Conservation (phyloP, 2,888 invertebrate species). For the Leucania comma region DNA sequence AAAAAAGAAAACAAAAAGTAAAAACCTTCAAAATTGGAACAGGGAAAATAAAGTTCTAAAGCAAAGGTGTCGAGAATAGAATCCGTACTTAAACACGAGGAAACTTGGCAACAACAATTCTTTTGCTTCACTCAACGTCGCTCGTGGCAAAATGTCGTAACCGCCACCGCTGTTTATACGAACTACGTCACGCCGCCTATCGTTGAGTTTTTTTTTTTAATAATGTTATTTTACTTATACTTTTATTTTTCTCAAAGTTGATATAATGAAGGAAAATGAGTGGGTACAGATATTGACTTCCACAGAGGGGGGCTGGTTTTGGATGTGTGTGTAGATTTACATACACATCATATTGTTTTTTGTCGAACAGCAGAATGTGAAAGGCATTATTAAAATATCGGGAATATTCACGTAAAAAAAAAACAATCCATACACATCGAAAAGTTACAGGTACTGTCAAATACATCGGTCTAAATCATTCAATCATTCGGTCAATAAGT, state of each 20-base stretch:
- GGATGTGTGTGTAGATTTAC: too few species aligned
- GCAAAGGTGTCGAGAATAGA: conserved; percentile 37
- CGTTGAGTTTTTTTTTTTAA: conserved; percentile 24
- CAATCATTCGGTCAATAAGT: too few species aligned
- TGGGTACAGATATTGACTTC: too few species aligned
- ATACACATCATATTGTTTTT: too few species aligned
- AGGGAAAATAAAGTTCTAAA: conserved; percentile 27
- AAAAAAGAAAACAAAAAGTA: not conserved
- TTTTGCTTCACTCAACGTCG: conserved; percentile 16
- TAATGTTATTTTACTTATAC: conserved; percentile 9
- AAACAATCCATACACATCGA: too few species aligned
- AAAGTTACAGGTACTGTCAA: too few species aligned
- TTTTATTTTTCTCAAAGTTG: not conserved
- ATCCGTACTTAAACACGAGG: conserved; percentile 36
- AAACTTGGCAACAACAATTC: conserved; percentile 48
- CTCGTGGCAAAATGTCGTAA: conserved; percentile 4
- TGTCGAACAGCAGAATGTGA: too few species aligned
- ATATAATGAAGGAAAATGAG: conserved; percentile 2
- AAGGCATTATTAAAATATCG: too few species aligned
- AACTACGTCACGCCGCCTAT: conserved; percentile 22
- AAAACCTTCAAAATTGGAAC: conserved; percentile 16
- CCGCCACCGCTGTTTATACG: conserved; percentile 17
- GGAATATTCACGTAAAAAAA: too few species aligned
- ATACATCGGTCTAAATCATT: too few species aligned
- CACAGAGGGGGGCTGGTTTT: too few species aligned